phyloP scores from a whole-genome alignment of 1,140 invertebrate genomes.

The Teleopsis dalmanni region DNA sequence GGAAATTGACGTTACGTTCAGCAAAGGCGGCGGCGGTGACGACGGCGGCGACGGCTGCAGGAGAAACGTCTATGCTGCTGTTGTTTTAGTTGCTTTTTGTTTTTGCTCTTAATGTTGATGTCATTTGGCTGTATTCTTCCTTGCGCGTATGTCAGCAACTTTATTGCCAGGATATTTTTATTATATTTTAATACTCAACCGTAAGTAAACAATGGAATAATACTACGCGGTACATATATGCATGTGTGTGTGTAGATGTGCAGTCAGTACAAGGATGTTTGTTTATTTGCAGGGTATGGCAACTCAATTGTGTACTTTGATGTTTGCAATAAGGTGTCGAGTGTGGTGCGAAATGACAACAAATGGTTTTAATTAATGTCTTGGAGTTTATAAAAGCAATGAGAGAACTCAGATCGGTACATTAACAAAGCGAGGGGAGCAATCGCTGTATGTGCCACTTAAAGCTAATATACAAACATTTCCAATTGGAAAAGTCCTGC shows the following conservation, averaged over 20 bases:
- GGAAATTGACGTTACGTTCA: background rate
- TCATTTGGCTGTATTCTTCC: background rate
- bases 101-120: background rate
- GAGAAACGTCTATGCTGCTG: background rate
- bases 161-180: conserved; percentile 7
- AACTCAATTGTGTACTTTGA: background rate
- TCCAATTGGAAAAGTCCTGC: no score
- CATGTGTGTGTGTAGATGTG: background rate
- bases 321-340: conserved; percentile 12
- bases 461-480: no score
- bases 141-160: background rate
- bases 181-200: conserved; percentile 1
- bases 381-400: conserved; percentile 15
- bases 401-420: no score
- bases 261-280: background rate
- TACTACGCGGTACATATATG: background rate
- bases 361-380: conserved; percentile 18
- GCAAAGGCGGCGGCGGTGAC: background rate
- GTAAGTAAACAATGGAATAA: no score
- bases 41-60: background rate
- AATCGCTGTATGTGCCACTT: no score
- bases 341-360: conserved; percentile 15
- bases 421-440: no score
- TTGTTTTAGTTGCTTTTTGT: background rate
- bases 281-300: background rate